Percentiles rank a stretch among this genome's conserved stretches.
Conservation (phyloP, 1,140 invertebrate genomes). For the Leptinotarsa defecta region DNA sequence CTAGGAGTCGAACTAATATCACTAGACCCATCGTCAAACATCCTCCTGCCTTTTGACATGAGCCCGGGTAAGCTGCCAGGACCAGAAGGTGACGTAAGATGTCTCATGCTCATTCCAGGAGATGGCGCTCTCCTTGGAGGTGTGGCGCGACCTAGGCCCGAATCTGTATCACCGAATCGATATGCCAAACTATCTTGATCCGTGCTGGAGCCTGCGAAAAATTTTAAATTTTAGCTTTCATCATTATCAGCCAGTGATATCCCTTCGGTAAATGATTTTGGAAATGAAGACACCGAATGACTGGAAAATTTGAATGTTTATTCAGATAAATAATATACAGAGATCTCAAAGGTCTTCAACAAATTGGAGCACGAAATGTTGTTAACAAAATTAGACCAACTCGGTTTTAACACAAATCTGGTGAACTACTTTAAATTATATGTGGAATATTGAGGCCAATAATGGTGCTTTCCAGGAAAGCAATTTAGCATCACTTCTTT, state of each 20-base stretch:
- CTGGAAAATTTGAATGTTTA: too few relatives aligned
- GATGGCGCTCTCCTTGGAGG: slow-evolving; percentile 80
- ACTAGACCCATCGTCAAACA: slow-evolving; percentile 82
- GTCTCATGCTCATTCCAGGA: slow-evolving; percentile 69
- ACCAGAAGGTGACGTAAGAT: slow-evolving; percentile 74
- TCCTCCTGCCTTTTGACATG: slow-evolving; percentile 73
- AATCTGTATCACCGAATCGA: slow-evolving; percentile 72
- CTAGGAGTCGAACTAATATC: slow-evolving; percentile 76
- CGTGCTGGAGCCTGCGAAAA: slow-evolving; percentile 58
- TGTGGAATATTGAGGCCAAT: too few relatives aligned
- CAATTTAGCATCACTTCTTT: too few relatives aligned
- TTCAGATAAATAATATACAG: too few relatives aligned
- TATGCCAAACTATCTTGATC: slow-evolving; percentile 61
- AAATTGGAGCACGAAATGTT: too few relatives aligned
- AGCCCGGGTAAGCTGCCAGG: slow-evolving; percentile 82
- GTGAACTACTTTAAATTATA: too few relatives aligned
- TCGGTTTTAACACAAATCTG: too few relatives aligned
- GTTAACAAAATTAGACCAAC: too few relatives aligned
- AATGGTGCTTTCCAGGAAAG: too few relatives aligned
- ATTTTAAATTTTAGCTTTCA: too few relatives aligned
- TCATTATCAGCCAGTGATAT: too few relatives aligned
- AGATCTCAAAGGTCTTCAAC: too few relatives aligned
- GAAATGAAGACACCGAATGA: background rate
- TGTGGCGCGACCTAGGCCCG: slow-evolving; percentile 78
- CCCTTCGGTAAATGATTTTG: background rate